These are phyloP conservation scores for Drosophila prosaltans DNA, from an alignment of 1,140 invertebrate species.

Conservation along the genomic window DNA sequence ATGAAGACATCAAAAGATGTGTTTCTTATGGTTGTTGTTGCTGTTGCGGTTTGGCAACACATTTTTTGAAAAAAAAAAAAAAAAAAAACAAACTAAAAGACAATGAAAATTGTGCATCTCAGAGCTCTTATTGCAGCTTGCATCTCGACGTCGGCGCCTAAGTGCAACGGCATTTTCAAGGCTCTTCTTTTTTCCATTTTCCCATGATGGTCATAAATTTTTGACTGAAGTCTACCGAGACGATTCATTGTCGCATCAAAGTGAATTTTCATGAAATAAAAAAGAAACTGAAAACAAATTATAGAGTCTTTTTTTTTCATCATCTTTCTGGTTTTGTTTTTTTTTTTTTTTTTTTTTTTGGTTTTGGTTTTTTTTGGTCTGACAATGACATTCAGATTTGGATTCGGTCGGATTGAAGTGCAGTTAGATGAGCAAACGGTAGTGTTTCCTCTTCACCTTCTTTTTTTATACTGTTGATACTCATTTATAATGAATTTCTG, in stretches of 20 bases:
- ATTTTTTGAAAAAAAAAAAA: neutral
- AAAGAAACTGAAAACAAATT: conserved; percentile 3
- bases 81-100: neutral
- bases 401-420: neutral
- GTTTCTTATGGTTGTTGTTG: conserved; percentile 15
- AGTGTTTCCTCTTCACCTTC: neutral
- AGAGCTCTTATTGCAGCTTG: conserved; percentile 18
- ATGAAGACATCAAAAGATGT: conserved; percentile 26
- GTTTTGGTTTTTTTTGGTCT: neutral
- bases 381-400: conserved; percentile 8
- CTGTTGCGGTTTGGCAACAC: conserved; percentile 12
- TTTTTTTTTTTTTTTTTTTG: neutral
- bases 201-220: conserved; percentile 23
- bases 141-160: neutral
- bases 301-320: too few species aligned
- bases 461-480: neutral
- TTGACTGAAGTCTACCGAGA: neutral
- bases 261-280: neutral
- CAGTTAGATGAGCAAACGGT: neutral
- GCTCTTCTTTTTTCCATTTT: conserved; percentile 27
- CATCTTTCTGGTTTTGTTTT: neutral
- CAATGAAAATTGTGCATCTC: conserved; percentile 39
- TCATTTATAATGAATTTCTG: too few species aligned
- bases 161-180: conserved; percentile 36
- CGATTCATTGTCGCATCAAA: neutral